Evolutionary conservation across 1,140 invertebrate species (phyloP).

Genomic region (Drosophila trapezifrons): DNA sequence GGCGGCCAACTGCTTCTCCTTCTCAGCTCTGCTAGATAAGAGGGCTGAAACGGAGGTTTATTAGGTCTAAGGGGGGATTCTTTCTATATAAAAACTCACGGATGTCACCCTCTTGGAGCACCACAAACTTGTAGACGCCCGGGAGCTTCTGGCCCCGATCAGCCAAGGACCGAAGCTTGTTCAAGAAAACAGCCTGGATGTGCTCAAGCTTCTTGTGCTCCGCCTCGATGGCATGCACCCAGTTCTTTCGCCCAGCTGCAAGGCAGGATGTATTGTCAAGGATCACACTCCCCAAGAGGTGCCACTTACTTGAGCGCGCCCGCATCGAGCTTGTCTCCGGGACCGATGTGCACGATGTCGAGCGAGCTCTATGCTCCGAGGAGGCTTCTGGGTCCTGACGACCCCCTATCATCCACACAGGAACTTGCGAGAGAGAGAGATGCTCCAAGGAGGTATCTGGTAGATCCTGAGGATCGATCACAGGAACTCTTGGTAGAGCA

Average conservation of each 20-base stretch:
- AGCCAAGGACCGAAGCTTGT: constrained; percentile 13
- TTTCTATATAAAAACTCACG: constrained; percentile 55
- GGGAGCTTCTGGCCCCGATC: neutral
- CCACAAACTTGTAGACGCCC: constrained; percentile 53
- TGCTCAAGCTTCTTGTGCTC: constrained; percentile 38
- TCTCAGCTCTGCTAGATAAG: too few relatives aligned
- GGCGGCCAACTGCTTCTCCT: neutral
- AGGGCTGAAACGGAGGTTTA: neutral
- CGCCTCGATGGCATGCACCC: constrained; percentile 1
- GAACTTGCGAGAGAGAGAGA: too few relatives aligned
- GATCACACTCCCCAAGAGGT: neutral
- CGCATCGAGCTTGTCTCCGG: neutral
- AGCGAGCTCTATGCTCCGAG: neutral
- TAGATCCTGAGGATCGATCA: too few relatives aligned
- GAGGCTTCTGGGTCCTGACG: neutral
- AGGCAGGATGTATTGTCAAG: too few relatives aligned
- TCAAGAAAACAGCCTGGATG: constrained; percentile 53
- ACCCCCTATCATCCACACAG: too few relatives aligned
- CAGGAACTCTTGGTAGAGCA: too few relatives aligned
- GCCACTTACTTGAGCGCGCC: neutral
- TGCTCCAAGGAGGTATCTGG: too few relatives aligned
- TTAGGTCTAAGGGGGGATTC: too few relatives aligned
- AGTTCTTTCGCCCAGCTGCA: neutral
- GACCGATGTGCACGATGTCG: neutral
- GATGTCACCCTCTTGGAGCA: constrained; percentile 46